Evolutionary conservation across 2,797 vertebrate species (phyloP), one percentile per base, ranked within the genome.

Genomic region (Cygnus olor): DNA sequence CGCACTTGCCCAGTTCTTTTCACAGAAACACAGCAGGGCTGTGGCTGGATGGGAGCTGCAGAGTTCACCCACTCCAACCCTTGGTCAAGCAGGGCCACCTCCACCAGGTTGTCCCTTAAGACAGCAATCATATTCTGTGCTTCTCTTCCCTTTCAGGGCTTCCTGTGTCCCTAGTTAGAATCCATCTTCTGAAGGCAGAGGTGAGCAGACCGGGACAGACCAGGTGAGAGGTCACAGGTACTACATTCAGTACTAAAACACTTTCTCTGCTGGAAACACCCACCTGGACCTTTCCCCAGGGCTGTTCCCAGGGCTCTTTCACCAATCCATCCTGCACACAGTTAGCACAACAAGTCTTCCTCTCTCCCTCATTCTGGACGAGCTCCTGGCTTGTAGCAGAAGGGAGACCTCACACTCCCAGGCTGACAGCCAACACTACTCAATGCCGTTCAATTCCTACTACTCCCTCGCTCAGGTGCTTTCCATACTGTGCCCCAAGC

Each of bases 301-400:
- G 42, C 42, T 44, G 11, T 73, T 54, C 73, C 32, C 22, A 73
- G 56, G 70, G 64, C 27, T 51, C 5, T 49, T 56, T 53, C n/a
- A 27, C 20, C 28, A 63, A n/a, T 6, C 19, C 13, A 7, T 19
- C 2, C 1, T 2, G 18, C 10, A 22, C 15, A 60, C 22, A 14
- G 3, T n/a, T 11, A 22, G 45, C n/a, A 69, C 45, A 57, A 27
- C 24, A 15, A 42, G 16, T 40, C 40, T 11, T 68, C 45, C 38
- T 15, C 6, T 14, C 60, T 80, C 25, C 12, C 32, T 71, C 34
- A 6, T 7, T 78, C 53, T 17, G 53, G 77, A 15, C 0, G 0
- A 80, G 22, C 11, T 66, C 57, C 14, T 10, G 7, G 7, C 53
- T 78, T 27, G 14, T 5, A 40, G 58, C 14, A 36, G 61, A 70